phyloP scores from a whole-genome alignment of 2,113 vertebrate genomes.

The Syngnathus typhle region DNA sequence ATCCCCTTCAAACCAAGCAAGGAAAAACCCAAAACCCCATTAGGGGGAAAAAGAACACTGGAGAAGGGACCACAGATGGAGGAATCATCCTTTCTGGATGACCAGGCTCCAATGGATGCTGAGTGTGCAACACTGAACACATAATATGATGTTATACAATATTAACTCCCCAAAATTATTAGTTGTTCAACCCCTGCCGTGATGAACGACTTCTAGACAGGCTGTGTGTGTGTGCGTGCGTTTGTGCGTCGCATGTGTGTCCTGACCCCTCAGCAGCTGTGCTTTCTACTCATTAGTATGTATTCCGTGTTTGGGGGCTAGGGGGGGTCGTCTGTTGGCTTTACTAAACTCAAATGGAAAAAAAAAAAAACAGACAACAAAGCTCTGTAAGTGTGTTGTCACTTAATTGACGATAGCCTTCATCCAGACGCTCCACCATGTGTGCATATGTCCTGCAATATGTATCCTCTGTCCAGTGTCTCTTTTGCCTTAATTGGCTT shows the following conservation, averaged over 20 bases:
- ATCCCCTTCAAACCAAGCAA: too few species aligned
- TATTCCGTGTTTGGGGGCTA: constrained; percentile 39
- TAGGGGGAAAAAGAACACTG: too few species aligned
- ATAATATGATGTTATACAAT: too few species aligned
- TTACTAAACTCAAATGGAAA: constrained; percentile 45
- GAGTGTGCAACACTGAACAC: too few species aligned
- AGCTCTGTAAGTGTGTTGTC: constrained; percentile 51
- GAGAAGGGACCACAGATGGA: too few species aligned
- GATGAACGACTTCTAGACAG: neutral
- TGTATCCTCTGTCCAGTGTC: constrained; percentile 48
- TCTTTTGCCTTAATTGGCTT: constrained; percentile 70
- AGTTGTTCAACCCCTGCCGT: neutral
- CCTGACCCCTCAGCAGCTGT: constrained; percentile 62
- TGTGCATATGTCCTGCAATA: constrained; percentile 69
- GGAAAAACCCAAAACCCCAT: too few species aligned
- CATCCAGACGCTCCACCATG: constrained; percentile 66
- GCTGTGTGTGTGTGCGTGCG: neutral
- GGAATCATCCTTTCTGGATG: too few species aligned
- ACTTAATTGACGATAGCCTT: constrained; percentile 69
- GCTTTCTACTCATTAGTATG: constrained; percentile 63
- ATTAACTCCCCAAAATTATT: neutral
- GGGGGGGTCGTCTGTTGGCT: constrained; percentile 32
- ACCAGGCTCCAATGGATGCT: too few species aligned
- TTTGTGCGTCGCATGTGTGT: neutral
- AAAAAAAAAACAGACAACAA: constrained; percentile 57